These are phyloP conservation scores for Melospiza melodia DNA, from an alignment of 2,113 vertebrate genomes.

Conservation along the genomic window DNA sequence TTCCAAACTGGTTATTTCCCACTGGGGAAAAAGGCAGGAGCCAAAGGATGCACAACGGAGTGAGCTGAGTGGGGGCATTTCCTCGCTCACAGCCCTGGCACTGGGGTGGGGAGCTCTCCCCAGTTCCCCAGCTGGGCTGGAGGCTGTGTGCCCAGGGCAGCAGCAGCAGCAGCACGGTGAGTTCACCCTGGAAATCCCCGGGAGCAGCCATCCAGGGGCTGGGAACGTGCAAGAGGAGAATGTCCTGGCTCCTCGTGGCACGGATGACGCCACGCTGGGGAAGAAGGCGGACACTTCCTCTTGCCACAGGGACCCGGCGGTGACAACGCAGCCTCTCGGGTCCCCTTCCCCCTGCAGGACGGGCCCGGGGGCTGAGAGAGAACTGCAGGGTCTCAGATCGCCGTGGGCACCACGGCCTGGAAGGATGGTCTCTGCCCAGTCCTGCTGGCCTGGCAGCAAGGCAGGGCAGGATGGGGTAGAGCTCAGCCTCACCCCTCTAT, in stretches of 20 bases:
- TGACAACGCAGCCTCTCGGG: not conserved
- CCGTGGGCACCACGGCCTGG: not conserved
- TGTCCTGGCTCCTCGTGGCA: not conserved
- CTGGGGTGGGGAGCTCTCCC: rapidly evolving
- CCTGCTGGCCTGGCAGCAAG: not conserved
- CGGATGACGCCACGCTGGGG: not conserved
- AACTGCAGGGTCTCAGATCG: not conserved
- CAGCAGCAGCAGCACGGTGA: rapidly evolving
- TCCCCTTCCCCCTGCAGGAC: not conserved
- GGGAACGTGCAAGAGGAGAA: not conserved
- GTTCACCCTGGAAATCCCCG: not conserved
- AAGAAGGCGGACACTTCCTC: constrained; percentile 32
- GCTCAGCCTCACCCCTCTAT: not conserved
- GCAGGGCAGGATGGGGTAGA: not conserved
- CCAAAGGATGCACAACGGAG: not conserved
- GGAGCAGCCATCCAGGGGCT: not conserved
- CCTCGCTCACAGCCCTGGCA: not conserved
- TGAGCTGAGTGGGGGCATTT: not conserved
- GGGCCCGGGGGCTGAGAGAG: not conserved
- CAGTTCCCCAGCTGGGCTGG: rapidly evolving
- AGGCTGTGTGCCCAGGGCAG: not conserved
- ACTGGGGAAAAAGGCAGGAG: not conserved
- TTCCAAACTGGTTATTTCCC: not conserved
- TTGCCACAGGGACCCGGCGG: not conserved
- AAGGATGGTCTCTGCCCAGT: not conserved